Percentiles rank a stretch among this genome's conserved stretches.
phyloP scores from a whole-genome alignment of 2,888 invertebrate genomes.

The Plebejus anna region DNA sequence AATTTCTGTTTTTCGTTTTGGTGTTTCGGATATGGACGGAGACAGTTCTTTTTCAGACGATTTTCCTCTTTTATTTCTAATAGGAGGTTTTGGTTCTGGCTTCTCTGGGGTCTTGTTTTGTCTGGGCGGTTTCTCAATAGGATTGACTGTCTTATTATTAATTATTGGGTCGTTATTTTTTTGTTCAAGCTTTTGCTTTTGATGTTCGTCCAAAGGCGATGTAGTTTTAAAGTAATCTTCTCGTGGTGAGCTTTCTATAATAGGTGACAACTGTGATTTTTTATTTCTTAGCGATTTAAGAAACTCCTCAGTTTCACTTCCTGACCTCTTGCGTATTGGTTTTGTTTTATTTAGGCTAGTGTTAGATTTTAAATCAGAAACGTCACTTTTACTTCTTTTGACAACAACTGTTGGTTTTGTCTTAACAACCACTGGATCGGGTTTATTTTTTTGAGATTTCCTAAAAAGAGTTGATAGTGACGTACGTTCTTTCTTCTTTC shows the following conservation, averaged over 20 bases:
- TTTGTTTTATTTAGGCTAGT: conserved; percentile 65
- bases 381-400: conserved; percentile 83
- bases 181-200: conserved; percentile 61
- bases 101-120: conserved; percentile 64
- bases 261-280: conserved; percentile 87
- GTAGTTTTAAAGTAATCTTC: conserved; percentile 83
- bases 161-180: conserved; percentile 51
- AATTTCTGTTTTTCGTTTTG: conserved; percentile 64
- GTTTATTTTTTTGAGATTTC: conserved; percentile 77
- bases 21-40: conserved; percentile 61
- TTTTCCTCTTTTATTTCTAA: conserved; percentile 61
- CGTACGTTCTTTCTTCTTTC: conserved; percentile 75
- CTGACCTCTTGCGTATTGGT: conserved; percentile 79
- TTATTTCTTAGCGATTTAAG: conserved; percentile 75
- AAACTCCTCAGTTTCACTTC: conserved; percentile 82
- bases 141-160: conserved; percentile 66
- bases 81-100: conserved; percentile 66
- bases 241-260: conserved; percentile 86
- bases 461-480: conserved; percentile 85
- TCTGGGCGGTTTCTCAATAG: conserved; percentile 69
- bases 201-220: conserved; percentile 62
- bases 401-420: conserved; percentile 66
- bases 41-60: conserved; percentile 61
- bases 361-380: conserved; percentile 81
- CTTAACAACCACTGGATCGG: conserved; percentile 69